Base-by-base conservation (phyloP, 2,888 invertebrate species). In the Ophraella communa region DNA sequence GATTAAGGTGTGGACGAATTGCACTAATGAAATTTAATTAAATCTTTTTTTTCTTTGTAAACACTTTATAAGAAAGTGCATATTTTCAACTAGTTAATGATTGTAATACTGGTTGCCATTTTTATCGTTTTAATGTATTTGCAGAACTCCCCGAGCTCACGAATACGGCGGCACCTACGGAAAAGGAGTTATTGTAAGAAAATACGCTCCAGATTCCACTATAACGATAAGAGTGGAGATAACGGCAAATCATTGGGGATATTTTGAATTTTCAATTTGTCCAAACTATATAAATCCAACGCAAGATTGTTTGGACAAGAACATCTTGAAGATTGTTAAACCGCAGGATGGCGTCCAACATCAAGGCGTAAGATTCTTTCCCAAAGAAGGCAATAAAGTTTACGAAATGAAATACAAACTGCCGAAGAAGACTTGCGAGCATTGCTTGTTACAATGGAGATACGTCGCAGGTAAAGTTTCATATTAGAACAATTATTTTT, bases 401-500 rank as follows among this genome's bases (percentile, higher is more conserved):
- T 94, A 93, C 79, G 91, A 93, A 77, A 91, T 91, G 80, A 80
- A 79, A 66, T 83, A 80, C 64, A 74, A 74, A 52, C 68, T 85
- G 39, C 89, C 88, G 0, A 83, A 84, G 75, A 89, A 86, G 39
- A 87, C 89, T 49, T 95, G 95, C 79, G 82, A 86, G 10, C 93
- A 93, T 79, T 95, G 95, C 78, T 88, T 95, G 3, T 83, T 95
- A 63, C 95, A 95, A 78, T 95, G 95, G 95, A 87, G 91, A 71
- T 95, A 95, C 80, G 86, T 92, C 60, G 94, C 95, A 47, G 94
- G 91, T 78, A 70, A 49, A 10, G 8, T 7, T 30, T 30, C n/a
- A n/a, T n/a, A n/a, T n/a, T n/a, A n/a, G n/a, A n/a, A 44, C 5
- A 27, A 14, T 27, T 33, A 11, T 57, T 63, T 65, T 44, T 42